Evolutionary conservation across 1,140 invertebrate species (phyloP).

Genomic region (Microplitis mediator): DNA sequence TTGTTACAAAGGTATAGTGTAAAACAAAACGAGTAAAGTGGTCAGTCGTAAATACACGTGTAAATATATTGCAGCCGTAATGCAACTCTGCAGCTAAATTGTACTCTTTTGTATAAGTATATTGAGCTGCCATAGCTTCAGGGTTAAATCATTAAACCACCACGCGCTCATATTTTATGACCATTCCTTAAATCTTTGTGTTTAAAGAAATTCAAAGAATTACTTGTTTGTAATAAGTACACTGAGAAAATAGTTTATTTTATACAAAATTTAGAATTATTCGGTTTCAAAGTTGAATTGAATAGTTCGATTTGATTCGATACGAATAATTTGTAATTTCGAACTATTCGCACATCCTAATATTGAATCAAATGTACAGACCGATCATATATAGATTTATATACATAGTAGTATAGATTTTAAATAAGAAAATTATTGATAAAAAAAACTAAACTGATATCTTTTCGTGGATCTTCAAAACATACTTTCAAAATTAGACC

Average conservation of each 20-base stretch:
- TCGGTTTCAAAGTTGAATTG: too few species aligned
- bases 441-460: too few species aligned
- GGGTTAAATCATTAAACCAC: constrained; percentile 52
- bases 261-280: too few species aligned
- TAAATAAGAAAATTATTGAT: too few species aligned
- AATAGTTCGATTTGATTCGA: too few species aligned
- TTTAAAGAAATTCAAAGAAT: not conserved
- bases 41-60: constrained; percentile 56
- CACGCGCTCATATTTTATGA: constrained; percentile 21
- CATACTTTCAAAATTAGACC: too few species aligned
- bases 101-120: constrained; percentile 37
- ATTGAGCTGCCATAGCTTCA: constrained; percentile 29
- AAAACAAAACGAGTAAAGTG: constrained; percentile 38
- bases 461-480: too few species aligned
- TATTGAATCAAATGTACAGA: too few species aligned
- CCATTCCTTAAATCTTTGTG: constrained; percentile 10
- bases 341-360: too few species aligned
- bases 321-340: too few species aligned
- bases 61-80: constrained; percentile 58
- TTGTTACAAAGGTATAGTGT: constrained; percentile 4
- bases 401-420: too few species aligned
- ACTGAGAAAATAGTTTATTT: not conserved
- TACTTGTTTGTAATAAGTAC: not conserved
- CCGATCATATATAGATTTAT: too few species aligned
- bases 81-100: constrained; percentile 49